A percentile compares a stretch with the other conserved stretches of the same genome.
phyloP scores from a whole-genome alignment of 2,888 invertebrate genomes.

The Oscheius sp. region DNA sequence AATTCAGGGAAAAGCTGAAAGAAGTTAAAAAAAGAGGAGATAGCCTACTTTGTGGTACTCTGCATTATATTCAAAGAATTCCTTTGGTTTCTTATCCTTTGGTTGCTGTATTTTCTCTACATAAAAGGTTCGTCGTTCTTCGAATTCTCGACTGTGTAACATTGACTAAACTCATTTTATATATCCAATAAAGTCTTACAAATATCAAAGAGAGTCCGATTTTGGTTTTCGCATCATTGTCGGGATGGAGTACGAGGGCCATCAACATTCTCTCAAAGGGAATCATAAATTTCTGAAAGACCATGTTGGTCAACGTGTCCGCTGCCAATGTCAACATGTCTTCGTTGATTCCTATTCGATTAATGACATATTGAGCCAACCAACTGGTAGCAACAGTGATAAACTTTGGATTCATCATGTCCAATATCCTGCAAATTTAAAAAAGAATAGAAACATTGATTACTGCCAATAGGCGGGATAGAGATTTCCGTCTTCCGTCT shows the following conservation, averaged over 20 bases:
- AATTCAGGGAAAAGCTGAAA: slow-evolving; percentile 46
- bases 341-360: background rate
- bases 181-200: background rate
- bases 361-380: slow-evolving; percentile 20
- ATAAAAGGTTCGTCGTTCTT: slow-evolving; percentile 36
- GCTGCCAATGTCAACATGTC: slow-evolving; percentile 34
- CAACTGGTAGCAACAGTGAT: slow-evolving; percentile 7
- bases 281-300: slow-evolving; percentile 51
- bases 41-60: slow-evolving; percentile 46
- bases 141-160: slow-evolving; percentile 32
- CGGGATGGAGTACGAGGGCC: slow-evolving; percentile 59
- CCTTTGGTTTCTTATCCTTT: slow-evolving; percentile 27
- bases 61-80: slow-evolving; percentile 52
- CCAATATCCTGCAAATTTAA: background rate
- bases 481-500: background rate
- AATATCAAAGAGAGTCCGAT: slow-evolving; percentile 37
- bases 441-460: background rate
- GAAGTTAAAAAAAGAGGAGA: background rate
- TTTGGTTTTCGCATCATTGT: slow-evolving; percentile 51
- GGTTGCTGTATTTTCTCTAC: slow-evolving; percentile 38
- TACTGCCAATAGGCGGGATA: slow-evolving; percentile 19
- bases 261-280: slow-evolving; percentile 60
- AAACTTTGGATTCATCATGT: background rate
- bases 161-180: background rate
- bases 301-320: slow-evolving; percentile 46